Base-by-base conservation (phyloP, 2,888 invertebrate genomes). In the Apodemia duryi region DNA sequence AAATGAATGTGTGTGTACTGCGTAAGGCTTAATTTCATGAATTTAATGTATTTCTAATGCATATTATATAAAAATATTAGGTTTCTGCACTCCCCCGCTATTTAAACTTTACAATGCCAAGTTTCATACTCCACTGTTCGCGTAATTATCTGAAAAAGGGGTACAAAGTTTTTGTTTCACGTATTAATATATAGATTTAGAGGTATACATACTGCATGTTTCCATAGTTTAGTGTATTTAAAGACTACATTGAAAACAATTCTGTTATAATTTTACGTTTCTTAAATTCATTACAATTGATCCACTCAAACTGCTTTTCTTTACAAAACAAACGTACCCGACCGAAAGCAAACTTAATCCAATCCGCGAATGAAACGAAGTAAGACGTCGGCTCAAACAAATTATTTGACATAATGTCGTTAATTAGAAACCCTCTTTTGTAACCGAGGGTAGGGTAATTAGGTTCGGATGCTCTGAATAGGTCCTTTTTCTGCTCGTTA, bases 341-440 rank as follows among this genome's bases (percentile, higher is more conserved):
- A 77, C 80, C 80, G 73, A 79, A 82, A 79, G 79, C 81, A 83
- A 87, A 86, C 85, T 86, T 86, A 90, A 88, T 91, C 87, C 86
- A 84, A 86, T 86, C 85, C 83, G 74, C 81, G 82, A 79, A 75
- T 84, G 77, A 77, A 77, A 79, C 81, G 81, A 80, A 87, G 77
- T 83, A 88, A 90, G 89, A 87, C 86, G 88, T 49, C 79, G 87
- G 77, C 80, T 89, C 86, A 88, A 91, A 88, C 90, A 88, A 91
- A 91, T 91, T 91, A 91, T 91, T 89, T 91, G 91, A 90, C 90
- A 91, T 91, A 91, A 91, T 91, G 89, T 91, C 87, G 91, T 91
- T 91, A 91, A 91, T 91, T 91, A 91, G 87, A 88, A 88, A 80
- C 88, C 88, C 88, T 86, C 86, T 76, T 90, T 90, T 88, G 89